Evolutionary conservation across 2,113 vertebrate genomes (phyloP), one percentile per base, ranked within the genome.

Genomic region (Turdus rufiventris): DNA sequence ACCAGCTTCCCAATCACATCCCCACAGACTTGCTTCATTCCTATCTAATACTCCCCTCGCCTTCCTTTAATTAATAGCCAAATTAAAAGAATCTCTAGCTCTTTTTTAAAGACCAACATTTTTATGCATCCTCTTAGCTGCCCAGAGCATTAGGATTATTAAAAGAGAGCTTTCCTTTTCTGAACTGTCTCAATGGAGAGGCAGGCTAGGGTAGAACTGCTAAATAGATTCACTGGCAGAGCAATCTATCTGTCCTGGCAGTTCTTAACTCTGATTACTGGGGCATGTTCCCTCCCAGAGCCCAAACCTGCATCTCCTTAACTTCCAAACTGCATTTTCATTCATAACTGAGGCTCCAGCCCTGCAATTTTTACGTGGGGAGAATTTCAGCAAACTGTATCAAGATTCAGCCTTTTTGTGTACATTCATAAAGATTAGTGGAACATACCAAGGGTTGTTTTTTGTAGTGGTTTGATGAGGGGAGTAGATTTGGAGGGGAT

Each of bases 101-200:
- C 16, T 7, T 33, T 50, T 38, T 38, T 7, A 24, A 83, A 88
- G 13, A 92, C 12, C 40, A 76, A 4, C 10, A 4, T 77, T 96
- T 96, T 89, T 40, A 53, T 80, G 43, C 71, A 67, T 18, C 26
- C 34, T 81, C 16, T 45, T 85, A 47, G 92, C 62, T 76, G 77
- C 50, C 85, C 60, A 13, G 29, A 73, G 70, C 66, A 95, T 93
- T 79, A 74, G 50, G 81, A 70, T 93, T 93, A 88, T 96, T 91
- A 94, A 89, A 95, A 42, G 48, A 36, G 62, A 54, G 57, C 40
- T 72, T 84, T 68, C 19, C 26, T 51, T 92, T 91, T 85, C 51
- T 53, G 38, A 71, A 58, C 51, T 71, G n/a, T 78, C 53, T 79
- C 75, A 81, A 42, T n/a, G 58, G 53, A 84, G 80, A 56, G 74